These are phyloP conservation scores for Phalloptychus januarius DNA, from an alignment of 2,797 vertebrate species.

Conservation along the genomic window DNA sequence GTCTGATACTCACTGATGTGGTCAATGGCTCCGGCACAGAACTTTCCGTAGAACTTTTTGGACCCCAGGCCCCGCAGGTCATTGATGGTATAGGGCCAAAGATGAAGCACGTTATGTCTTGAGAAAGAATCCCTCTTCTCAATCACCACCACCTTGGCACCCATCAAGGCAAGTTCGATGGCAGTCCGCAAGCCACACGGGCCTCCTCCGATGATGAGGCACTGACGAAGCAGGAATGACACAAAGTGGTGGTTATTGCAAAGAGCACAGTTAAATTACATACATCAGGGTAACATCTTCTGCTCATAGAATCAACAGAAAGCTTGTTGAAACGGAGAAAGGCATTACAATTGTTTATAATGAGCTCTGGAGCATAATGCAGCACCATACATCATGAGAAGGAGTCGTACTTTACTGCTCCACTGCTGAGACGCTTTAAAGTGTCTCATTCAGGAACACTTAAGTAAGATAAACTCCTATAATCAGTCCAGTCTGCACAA, in stretches of 20 bases:
- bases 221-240: conserved; percentile 76
- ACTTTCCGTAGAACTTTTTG: conserved; percentile 98
- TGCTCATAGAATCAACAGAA: conserved; percentile 24
- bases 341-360: conserved; percentile 35
- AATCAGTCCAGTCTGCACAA: conserved; percentile 3
- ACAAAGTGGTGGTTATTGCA: conserved; percentile 28
- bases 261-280: conserved; percentile 5
- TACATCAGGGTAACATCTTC: background rate
- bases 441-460: conserved; percentile 37
- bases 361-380: conserved; percentile 2
- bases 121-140: conserved; percentile 98
- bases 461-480: conserved; percentile 16
- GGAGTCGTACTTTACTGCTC: conserved; percentile 28
- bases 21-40: conserved; percentile 96
- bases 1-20: conserved; percentile 92
- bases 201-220: conserved; percentile 95
- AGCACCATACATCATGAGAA: conserved; percentile 14
- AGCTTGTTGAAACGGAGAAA: background rate
- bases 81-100: conserved; percentile 98
- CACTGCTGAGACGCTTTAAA: conserved; percentile 13
- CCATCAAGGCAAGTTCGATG: conserved; percentile 94
- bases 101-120: conserved; percentile 95
- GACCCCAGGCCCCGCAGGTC: conserved; percentile 94
- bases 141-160: conserved; percentile 93
- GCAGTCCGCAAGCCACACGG: conserved; percentile 94